Conservation (phyloP, 2,113 vertebrate species). For the Myotis davidii region DNA sequence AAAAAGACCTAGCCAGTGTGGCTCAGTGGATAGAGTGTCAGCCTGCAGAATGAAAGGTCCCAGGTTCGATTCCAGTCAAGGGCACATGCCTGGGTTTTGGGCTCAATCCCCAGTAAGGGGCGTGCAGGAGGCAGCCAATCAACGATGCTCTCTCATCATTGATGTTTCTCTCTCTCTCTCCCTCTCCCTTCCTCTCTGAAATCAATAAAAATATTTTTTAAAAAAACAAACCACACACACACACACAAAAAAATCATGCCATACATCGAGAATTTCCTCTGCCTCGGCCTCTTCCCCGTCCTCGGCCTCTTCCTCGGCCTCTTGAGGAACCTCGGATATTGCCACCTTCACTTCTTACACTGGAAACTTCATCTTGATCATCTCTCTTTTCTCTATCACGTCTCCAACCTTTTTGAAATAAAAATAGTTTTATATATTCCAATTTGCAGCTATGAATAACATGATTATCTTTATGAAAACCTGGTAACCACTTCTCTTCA, state of each 20-base stretch:
- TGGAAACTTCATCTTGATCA: conserved; percentile 89
- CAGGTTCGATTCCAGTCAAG: no score
- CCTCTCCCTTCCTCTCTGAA: no score
- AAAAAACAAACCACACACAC: background rate
- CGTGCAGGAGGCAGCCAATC: no score
- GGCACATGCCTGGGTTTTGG: no score
- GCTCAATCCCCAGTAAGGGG: no score
- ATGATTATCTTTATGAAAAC: conserved; percentile 21
- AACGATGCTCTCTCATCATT: no score
- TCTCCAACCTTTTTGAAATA: conserved; percentile 89
- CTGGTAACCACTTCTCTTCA: background rate
- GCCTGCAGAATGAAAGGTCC: no score
- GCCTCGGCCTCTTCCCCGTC: conserved; percentile 92
- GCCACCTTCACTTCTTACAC: conserved; percentile 89
- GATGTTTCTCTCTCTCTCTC: no score
- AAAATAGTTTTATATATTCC: conserved; percentile 52
- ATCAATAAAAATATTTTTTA: background rate
- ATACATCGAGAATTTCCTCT: conserved; percentile 91
- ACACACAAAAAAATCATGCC: conserved; percentile 42
- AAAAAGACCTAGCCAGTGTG: no score
- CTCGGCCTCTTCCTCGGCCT: conserved; percentile 89
- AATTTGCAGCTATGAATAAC: background rate
- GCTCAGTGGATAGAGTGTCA: no score
- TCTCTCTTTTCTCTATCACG: conserved; percentile 89
- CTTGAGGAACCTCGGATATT: conserved; percentile 83